Base-by-base conservation (phyloP, 2,113 vertebrate species). In the Triplophysa dalaica region DNA sequence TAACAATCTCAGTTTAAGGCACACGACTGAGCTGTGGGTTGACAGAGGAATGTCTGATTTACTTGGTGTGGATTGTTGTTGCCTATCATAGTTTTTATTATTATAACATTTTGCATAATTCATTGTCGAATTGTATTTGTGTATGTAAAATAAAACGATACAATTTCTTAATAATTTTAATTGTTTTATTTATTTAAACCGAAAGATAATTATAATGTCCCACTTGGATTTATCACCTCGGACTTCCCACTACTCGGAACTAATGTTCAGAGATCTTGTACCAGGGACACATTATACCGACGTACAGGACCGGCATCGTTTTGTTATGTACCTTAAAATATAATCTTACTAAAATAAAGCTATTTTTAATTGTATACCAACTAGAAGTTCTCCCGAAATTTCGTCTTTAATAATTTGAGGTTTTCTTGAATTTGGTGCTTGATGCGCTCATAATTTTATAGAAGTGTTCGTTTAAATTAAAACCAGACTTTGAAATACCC, bases 81-180 rank as follows among this genome's bases (percentile, higher is more conserved):
- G 13, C 33, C 33, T 29, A 29, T 4, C 4, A 4, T 29, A 29
- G 29, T 4, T 29, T 29, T 29, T 29, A 29, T 29, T 29, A 29
- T 29, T 29, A 29, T 29, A 29, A 29, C 29, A 29, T 29, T 29
- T 29, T 29, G 29, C 29, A 29, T 29, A 29, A 29, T 3, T 29
- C 26, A 29, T 29, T 56, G 8, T 62, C 2, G 33, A 17, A 19
- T 63, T 6, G 7, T 38, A 38, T 38, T 26, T 76, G 16, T 76
- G 60, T 64, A 64, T 9, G 62, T 75, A 43, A 29, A 65, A 50
- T 76, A 76, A 76, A 76, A 16, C 11, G 1, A 50, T 64, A 29
- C 2, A 33, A 10, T 62, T 75, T 8, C 16, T 19, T 38, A 21
- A 66, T 38, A 11, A 4, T 26, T 75, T 24, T 24, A 24, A 24